Percentiles rank a stretch among this genome's conserved stretches.
phyloP scores from a whole-genome alignment of 2,797 vertebrate species.

The Threskiornis aethiopicus region DNA sequence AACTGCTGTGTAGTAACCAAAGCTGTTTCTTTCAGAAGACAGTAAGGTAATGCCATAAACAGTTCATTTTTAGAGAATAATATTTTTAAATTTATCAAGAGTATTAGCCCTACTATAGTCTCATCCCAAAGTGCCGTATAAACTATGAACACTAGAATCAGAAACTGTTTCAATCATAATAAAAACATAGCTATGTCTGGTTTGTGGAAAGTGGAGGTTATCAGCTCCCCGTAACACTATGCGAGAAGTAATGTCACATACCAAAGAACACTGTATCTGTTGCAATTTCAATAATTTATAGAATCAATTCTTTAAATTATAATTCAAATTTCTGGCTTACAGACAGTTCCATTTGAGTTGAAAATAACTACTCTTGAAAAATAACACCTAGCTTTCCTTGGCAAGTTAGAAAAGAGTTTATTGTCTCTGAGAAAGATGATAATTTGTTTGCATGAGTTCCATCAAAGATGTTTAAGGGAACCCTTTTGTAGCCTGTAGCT shows the following conservation, averaged over 20 bases:
- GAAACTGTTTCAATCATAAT: not conserved
- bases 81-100: not conserved
- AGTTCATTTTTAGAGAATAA: not conserved
- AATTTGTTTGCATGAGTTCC: not conserved
- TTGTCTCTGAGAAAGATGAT: not conserved
- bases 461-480: not conserved
- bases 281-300: not conserved
- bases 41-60: not conserved
- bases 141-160: not conserved
- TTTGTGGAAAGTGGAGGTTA: not conserved
- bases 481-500: not conserved
- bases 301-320: not conserved
- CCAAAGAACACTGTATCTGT: not conserved
- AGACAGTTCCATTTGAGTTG: not conserved
- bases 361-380: not conserved
- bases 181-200: not conserved
- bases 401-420: not conserved
- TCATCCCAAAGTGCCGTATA: not conserved
- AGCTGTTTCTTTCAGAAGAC: not conserved
- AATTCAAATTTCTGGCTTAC: not conserved
- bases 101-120: not conserved
- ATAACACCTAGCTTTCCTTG: not conserved
- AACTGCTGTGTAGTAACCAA: not conserved
- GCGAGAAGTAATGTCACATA: not conserved
- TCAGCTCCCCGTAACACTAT: not conserved